Evolutionary conservation across 2,797 vertebrate species (phyloP), one percentile per base, ranked within the genome.

Genomic region (Spinibarbus caldwelli): DNA sequence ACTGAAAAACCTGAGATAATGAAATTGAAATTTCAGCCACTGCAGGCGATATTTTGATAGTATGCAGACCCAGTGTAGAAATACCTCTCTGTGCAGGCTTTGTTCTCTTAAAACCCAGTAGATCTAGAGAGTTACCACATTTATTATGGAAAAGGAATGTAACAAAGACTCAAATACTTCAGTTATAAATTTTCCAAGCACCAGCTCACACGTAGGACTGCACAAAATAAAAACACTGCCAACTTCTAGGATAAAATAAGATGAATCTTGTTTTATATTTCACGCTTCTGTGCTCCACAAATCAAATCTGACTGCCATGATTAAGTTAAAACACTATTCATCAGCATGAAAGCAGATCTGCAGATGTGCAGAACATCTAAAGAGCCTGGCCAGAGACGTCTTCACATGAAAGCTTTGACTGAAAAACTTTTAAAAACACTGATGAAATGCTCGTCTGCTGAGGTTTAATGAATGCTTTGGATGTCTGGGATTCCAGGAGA

Each of bases 401-500:
- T 34, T 38, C 26, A 41, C 38, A 59, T 14, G 47, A 17, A 62
- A 80, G 82, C 41, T 34, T 29, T 59, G 73, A 62, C 43, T 43
- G 45, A 66, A 76, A n/a, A 72, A 68, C n/a, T 23, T 62, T 36
- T 82, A 87, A 90, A 75, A 80, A 88, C 66, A 47, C 70, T 82
- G 86, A 88, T 92, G 91, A 91, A 93, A 93, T 86, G 88, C 91
- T 90, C 87, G 87, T 93, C 89, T 84, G 91, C 90, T 89, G 92
- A 88, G 93, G 92, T 94, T 93, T 92, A 91, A 91, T 91, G 81
- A 87, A 94, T 92, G 89, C 92, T 92, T 93, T 82, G 91, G 91
- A 95, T 95, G 91, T 94, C 93, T 95, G 92, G 91, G 92, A 95
- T 95, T 96, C 94, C 94, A 93, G 89, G 10, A 49, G 29, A 19